Evolutionary conservation across 2,888 invertebrate species (phyloP), one percentile per base, ranked within the genome.

Genomic region (Oscheius sp.): DNA sequence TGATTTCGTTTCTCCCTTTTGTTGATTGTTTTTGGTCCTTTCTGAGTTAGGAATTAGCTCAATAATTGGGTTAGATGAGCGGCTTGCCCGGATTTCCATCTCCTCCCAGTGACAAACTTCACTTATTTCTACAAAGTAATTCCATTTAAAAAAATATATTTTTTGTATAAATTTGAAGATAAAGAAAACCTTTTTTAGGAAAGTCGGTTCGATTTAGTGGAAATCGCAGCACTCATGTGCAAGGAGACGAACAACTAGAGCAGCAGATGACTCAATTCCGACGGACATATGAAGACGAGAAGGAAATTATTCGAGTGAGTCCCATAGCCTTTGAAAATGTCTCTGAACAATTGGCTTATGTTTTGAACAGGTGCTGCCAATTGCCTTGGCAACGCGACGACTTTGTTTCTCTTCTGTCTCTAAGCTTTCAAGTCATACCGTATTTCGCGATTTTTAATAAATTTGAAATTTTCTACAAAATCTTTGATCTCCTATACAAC

Each of bases 161-260:
- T n/a, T n/a, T n/a, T n/a, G n/a, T n/a, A n/a, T n/a, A n/a, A n/a
- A n/a, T 17, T 34, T 12, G 12, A 17, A n/a, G 12, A 1, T 17
- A n/a, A 12, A 12, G 2, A n/a, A 29, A 34, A 17, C 1, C 39
- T 42, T 3, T 42, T 61, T 15, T 25, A 61, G 61, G 61, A 29
- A 61, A 61, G 29, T 61, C 61, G 15, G 61, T 61, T 2, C 42
- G 61, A 29, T 61, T 61, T 45, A 61, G 45, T 42, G 61, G 61
- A 25, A 42, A 45, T 12, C 0, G 61, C 15, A 25, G 17, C 1
- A 45, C 23, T 17, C 25, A 25, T 17, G 45, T 61, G 15, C 45
- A 45, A 2, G 33, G 20, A 3, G 34, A 33, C 34, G 55, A 55
- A 17, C 17, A 17, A n/a, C 20, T 10, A 6, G 20, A 33, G 20